These are phyloP conservation scores for Hyperoplus lanceolatus DNA, from an alignment of 2,797 vertebrate genomes.

Conservation along the genomic window DNA sequence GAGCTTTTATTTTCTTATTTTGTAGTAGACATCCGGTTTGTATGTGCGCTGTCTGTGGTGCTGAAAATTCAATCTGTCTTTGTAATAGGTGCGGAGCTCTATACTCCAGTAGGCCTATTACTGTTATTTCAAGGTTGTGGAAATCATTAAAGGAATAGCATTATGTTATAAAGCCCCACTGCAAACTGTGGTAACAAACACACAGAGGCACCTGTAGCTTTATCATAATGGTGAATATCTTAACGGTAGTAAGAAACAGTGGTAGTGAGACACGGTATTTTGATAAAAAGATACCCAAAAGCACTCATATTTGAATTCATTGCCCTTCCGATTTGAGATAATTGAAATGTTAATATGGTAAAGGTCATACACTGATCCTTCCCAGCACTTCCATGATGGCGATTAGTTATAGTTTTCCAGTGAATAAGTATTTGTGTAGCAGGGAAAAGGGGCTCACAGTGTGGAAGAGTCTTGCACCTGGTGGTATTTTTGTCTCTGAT, in stretches of 20 bases:
- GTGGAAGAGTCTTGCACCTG: conserved; percentile 14
- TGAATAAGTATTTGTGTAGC: neutral
- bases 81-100: too few species aligned
- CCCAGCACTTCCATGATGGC: too few species aligned
- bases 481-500: conserved; percentile 61
- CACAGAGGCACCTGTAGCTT: too few species aligned
- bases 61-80: neutral
- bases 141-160: neutral
- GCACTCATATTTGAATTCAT: neutral
- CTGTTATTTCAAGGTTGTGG: neutral
- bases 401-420: neutral
- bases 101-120: neutral
- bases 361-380: neutral
- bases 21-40: conserved; percentile 2
- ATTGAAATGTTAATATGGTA: neutral
- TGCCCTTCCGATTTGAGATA: neutral
- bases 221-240: neutral
- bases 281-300: neutral
- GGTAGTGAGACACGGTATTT: neutral
- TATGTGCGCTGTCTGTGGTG: conserved; percentile 29
- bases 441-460: conserved; percentile 29
- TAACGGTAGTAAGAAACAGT: neutral
- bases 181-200: neutral
- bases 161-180: neutral
- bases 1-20: conserved; percentile 34